These are phyloP conservation scores for Hyposoter didymator DNA, from an alignment of 2,888 invertebrate species.

Conservation along the genomic window DNA sequence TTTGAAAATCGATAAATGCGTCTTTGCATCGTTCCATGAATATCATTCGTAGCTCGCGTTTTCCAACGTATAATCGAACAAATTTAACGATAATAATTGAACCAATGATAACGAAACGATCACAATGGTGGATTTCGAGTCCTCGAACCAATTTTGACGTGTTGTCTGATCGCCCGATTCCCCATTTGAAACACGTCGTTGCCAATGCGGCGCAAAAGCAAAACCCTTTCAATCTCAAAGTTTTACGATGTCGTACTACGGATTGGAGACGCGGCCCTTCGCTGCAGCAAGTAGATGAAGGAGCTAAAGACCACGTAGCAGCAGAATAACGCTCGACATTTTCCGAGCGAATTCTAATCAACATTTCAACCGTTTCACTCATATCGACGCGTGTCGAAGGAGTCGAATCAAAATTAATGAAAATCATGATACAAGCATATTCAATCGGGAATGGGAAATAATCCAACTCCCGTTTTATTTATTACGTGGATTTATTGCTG, in stretches of 20 bases:
- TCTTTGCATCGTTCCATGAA: background rate
- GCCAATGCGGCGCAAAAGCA: background rate
- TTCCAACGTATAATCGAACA: background rate
- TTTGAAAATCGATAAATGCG: background rate
- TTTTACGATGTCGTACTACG: constrained; percentile 50
- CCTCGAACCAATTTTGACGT: background rate
- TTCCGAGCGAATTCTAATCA: constrained; percentile 41
- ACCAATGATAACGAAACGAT: background rate
- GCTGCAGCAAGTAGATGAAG: constrained; percentile 46
- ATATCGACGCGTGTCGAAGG: background rate
- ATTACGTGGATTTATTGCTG: background rate
- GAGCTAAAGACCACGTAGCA: constrained; percentile 46
- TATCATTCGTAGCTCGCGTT: background rate
- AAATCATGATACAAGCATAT: no score
- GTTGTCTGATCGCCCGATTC: background rate
- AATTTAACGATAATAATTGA: background rate
- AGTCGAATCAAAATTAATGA: background rate
- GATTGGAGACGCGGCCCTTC: constrained; percentile 46
- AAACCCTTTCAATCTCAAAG: constrained; percentile 45
- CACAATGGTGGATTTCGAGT: background rate
- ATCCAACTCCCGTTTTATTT: background rate
- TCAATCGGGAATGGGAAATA: background rate
- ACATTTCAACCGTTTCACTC: constrained; percentile 36
- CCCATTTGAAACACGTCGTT: background rate
- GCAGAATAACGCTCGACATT: background rate